Conservation (phyloP, 1,140 invertebrate species). For the Ruditapes philippinarum region DNA sequence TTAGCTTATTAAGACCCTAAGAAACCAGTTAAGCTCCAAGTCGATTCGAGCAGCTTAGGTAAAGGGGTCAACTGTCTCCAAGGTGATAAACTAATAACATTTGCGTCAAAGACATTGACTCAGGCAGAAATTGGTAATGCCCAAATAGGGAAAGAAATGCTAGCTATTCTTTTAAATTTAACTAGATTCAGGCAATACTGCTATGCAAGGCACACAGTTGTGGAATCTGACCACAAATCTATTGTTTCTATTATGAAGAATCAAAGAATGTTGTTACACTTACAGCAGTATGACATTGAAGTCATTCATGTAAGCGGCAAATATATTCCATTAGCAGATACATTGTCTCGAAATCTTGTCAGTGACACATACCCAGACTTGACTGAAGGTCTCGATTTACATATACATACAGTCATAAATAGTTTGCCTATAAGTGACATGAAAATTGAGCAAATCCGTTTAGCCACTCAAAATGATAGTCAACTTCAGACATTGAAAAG, state of each 20-base stretch:
- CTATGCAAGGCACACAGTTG: neutral
- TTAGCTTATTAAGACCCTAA: slow-evolving; percentile 55
- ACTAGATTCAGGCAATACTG: too few species aligned
- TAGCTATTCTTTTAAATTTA: too few species aligned
- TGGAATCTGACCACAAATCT: slow-evolving; percentile 33
- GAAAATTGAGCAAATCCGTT: neutral
- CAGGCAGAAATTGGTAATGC: too few species aligned
- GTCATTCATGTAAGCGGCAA: slow-evolving; percentile 7
- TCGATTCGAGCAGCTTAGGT: slow-evolving; percentile 72
- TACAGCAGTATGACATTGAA: slow-evolving; percentile 7
- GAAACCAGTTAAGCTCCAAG: slow-evolving; percentile 47
- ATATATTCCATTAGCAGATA: neutral
- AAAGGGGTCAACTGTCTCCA: slow-evolving; percentile 80
- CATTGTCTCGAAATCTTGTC: neutral
- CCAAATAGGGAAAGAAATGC: too few species aligned
- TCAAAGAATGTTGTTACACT: slow-evolving; percentile 6
- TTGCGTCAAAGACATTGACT: slow-evolving; percentile 21
- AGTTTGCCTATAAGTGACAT: neutral
- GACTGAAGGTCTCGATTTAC: neutral
- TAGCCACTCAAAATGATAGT: neutral
- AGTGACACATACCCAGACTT: neutral
- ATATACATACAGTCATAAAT: neutral
- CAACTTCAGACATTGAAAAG: slow-evolving; percentile 5
- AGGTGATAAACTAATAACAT: neutral
- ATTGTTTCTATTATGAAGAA: neutral